Evolutionary conservation across 1,140 invertebrate species (phyloP).

Genomic region (Drosophila sp.): DNA sequence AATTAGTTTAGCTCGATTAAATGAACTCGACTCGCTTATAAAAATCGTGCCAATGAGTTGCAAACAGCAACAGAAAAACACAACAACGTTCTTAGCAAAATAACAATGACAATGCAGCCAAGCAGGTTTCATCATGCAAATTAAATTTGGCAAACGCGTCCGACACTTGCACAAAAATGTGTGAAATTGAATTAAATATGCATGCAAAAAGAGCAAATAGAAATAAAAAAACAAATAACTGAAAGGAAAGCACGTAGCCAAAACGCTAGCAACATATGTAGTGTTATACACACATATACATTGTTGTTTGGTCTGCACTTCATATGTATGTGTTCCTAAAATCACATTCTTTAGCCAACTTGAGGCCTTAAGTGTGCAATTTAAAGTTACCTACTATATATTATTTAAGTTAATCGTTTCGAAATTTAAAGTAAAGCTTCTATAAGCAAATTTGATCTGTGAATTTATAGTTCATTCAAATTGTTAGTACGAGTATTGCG

Average conservation of each 20-base stretch:
- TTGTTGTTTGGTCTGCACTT: background rate
- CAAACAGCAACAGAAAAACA: constrained; percentile 32
- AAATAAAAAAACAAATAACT: constrained; percentile 1
- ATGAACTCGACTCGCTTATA: constrained; percentile 75
- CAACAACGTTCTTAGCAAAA: constrained; percentile 17
- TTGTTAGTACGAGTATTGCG: too few relatives aligned
- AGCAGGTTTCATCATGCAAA: constrained; percentile 82
- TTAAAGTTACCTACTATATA: background rate
- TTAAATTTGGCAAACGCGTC: constrained; percentile 80
- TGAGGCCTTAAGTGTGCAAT: background rate
- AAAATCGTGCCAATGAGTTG: constrained; percentile 80
- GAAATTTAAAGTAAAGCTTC: too few relatives aligned
- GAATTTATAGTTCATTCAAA: too few relatives aligned
- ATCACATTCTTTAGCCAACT: constrained; percentile 11
- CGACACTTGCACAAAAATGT: constrained; percentile 79
- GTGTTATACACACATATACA: background rate
- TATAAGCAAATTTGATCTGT: too few relatives aligned
- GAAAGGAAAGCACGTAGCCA: constrained; percentile 59
- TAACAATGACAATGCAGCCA: constrained; percentile 65
- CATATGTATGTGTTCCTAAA: constrained; percentile 11
- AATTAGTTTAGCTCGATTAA: constrained; percentile 75
- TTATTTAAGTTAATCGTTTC: too few relatives aligned
- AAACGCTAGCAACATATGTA: constrained; percentile 53
- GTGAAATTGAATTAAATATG: constrained; percentile 82
- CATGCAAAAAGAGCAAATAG: constrained; percentile 54